Evolutionary conservation across 2,113 vertebrate genomes (phyloP).

Genomic region (Nansenia antarctica): DNA sequence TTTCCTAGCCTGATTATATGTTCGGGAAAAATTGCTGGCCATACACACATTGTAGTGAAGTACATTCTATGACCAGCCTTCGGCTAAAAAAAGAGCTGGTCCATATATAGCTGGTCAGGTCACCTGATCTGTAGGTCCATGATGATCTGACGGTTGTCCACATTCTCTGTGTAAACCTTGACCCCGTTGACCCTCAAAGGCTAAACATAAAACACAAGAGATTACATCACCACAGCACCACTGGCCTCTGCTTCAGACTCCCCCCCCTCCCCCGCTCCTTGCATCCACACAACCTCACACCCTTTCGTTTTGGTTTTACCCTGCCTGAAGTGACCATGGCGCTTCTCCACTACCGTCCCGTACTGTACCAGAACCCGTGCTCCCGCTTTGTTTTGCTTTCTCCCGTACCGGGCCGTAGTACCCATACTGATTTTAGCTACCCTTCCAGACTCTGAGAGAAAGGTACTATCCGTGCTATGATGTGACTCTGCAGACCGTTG

Average conservation of each 20-base stretch:
- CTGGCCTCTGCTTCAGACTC: not conserved
- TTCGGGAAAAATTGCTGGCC: not conserved
- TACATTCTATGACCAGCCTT: not conserved
- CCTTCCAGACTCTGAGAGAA: no score
- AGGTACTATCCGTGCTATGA: no score
- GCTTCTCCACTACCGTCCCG: conserved; percentile 38
- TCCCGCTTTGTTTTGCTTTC: no score
- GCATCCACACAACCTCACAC: no score
- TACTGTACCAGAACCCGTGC: no score
- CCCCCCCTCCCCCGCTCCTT: not conserved
- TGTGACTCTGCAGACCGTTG: no score
- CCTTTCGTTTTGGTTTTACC: no score
- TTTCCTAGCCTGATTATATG: no score
- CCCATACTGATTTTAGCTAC: no score
- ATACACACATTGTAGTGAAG: no score
- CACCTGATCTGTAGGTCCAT: conserved; percentile 98
- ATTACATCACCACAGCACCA: not conserved
- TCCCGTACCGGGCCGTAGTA: no score
- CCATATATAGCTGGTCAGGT: not conserved
- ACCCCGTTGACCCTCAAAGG: conserved; percentile 94
- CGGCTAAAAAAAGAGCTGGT: not conserved
- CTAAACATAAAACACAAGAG: conserved; percentile 68
- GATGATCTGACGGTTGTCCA: conserved; percentile 97
- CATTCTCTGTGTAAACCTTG: conserved; percentile 97
- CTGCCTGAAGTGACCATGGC: no score